Percentiles rank a stretch among this genome's conserved stretches.
phyloP scores from a whole-genome alignment of 2,888 invertebrate genomes.

The Drosophila hamatofila region DNA sequence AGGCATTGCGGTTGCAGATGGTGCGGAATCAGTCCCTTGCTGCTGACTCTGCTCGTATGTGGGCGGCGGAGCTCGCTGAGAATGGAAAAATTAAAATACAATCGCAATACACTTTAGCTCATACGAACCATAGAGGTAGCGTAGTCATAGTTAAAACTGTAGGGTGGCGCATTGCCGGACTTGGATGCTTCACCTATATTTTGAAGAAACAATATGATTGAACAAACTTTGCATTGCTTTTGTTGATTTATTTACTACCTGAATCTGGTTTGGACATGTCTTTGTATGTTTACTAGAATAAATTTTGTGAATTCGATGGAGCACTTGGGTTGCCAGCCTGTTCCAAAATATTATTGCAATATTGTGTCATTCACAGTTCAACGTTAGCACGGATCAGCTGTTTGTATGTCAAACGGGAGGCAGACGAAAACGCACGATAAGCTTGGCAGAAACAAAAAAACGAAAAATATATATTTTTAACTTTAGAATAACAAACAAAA shows the following conservation, averaged over 20 bases:
- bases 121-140: slow-evolving; percentile 59
- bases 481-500: slow-evolving; percentile 4
- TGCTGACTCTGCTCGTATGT: slow-evolving; percentile 83
- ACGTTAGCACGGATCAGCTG: slow-evolving; percentile 49
- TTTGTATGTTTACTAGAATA: slow-evolving; percentile 64
- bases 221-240: not conserved
- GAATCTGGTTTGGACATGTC: slow-evolving; percentile 53
- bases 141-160: slow-evolving; percentile 43
- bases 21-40: slow-evolving; percentile 15
- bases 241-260: slow-evolving; percentile 28
- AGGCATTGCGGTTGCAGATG: slow-evolving; percentile 33
- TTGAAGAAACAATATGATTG: not conserved
- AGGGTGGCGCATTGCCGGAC: slow-evolving; percentile 52
- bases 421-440: slow-evolving; percentile 48
- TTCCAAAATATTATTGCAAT: slow-evolving; percentile 7
- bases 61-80: slow-evolving; percentile 83
- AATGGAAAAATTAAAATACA: slow-evolving; percentile 5
- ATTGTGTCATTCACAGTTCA: slow-evolving; percentile 30
- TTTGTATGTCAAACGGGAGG: slow-evolving; percentile 47
- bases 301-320: slow-evolving; percentile 32
- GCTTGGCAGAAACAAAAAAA: slow-evolving; percentile 41
- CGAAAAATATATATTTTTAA: not conserved
- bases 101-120: not conserved
- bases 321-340: slow-evolving; percentile 25
- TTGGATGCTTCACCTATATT: slow-evolving; percentile 21